Percentiles rank a stretch among this genome's conserved stretches.
Conservation (phyloP, 2,797 vertebrate genomes). For the Neosalanx taihuensis region DNA sequence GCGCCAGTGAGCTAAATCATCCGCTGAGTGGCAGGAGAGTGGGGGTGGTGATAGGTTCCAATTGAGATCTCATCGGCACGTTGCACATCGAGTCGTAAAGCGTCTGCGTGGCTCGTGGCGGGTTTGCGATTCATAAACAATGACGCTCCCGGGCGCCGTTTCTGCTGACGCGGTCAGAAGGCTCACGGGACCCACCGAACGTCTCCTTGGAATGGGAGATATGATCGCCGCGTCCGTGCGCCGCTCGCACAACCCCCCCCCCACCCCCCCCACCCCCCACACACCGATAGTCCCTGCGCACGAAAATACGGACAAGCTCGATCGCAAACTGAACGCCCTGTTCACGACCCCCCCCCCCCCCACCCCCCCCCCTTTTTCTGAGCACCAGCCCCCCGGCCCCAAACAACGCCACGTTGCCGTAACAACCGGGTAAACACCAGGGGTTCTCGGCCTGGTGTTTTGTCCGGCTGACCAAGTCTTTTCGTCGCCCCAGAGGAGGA, state of each 20-base stretch:
- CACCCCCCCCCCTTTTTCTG: no score
- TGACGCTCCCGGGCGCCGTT: conserved; percentile 31
- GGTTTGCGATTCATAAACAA: conserved; percentile 55
- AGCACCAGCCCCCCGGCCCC: no score
- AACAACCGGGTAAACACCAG: conserved; percentile 52
- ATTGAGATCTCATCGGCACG: conserved; percentile 30
- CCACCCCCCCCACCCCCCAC: no score
- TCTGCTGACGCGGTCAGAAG: conserved; percentile 7
- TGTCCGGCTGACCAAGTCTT: conserved; percentile 48
- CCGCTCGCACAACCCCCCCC: background rate
- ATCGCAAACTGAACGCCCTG: no score
- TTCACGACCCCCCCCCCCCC: no score
- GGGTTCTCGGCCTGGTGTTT: conserved; percentile 12
- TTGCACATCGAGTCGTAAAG: conserved; percentile 53
- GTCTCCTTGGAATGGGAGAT: conserved; percentile 27
- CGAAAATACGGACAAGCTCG: no score
- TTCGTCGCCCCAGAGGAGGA: conserved; percentile 37
- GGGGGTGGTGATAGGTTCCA: conserved; percentile 14
- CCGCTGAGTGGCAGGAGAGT: conserved; percentile 9
- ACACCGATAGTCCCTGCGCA: no score
- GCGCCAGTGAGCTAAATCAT: conserved; percentile 31
- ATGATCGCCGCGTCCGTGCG: background rate
- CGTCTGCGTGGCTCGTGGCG: conserved; percentile 22
- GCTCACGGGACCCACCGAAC: conserved; percentile 10
- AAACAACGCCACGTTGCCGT: conserved; percentile 45